Conservation (phyloP, 2,113 vertebrate genomes). For the Xerus inauris region DNA sequence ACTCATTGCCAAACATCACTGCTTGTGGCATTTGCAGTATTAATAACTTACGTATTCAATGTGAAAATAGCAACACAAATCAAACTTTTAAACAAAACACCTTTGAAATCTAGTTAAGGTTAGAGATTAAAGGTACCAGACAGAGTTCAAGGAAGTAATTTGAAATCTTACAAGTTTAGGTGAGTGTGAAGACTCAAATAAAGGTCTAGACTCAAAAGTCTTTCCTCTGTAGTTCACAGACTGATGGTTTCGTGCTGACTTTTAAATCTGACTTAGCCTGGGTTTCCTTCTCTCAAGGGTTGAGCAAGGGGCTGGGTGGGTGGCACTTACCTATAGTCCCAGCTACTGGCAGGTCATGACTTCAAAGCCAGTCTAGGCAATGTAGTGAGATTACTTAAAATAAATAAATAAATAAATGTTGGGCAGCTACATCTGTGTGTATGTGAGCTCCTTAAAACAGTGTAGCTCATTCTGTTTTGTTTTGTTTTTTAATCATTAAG, state of each 20-base stretch:
- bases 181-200: not conserved
- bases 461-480: not conserved
- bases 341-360: not conserved
- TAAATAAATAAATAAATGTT: no score
- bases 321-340: not conserved
- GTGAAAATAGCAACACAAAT: not conserved
- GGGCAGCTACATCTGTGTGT: not conserved
- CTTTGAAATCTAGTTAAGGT: not conserved
- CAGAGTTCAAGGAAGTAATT: not conserved
- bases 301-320: no score
- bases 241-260: not conserved
- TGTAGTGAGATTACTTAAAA: not conserved
- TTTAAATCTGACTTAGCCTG: not conserved
- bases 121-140: not conserved
- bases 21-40: not conserved
- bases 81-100: not conserved
- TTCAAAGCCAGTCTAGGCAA: not conserved
- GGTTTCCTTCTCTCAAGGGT: not conserved
- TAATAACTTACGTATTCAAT: not conserved
- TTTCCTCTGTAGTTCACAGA: not conserved
- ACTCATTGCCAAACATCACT: not conserved
- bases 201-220: not conserved
- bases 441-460: not conserved
- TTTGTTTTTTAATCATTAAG: not conserved
- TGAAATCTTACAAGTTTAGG: not conserved